phyloP scores from a whole-genome alignment of 1,140 invertebrate genomes.

The Dinothrombium tinctorium region DNA sequence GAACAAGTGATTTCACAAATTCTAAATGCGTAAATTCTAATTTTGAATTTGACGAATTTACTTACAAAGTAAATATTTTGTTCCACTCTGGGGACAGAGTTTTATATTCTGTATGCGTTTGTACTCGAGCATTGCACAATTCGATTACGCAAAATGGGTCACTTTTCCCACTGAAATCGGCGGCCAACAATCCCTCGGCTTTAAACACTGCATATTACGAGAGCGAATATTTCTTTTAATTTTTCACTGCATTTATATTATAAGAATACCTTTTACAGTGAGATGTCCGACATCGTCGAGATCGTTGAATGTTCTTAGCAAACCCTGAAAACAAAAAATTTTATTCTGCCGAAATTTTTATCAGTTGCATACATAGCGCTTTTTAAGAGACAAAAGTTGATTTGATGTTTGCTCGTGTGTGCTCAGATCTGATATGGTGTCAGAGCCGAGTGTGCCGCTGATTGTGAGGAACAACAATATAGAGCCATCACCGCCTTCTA shows the following conservation, averaged over 20 bases:
- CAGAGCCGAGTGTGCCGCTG: conserved; percentile 56
- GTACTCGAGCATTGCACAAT: conserved; percentile 71
- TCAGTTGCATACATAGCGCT: conserved; percentile 42
- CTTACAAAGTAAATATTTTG: conserved; percentile 94
- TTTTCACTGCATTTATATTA: neutral
- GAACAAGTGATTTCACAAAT: too few species aligned
- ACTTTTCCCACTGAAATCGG: conserved; percentile 58
- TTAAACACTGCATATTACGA: conserved; percentile 47
- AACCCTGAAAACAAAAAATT: too few species aligned
- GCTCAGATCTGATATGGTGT: conserved; percentile 35
- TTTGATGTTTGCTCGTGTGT: conserved; percentile 51
- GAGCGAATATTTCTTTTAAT: conserved; percentile 2
- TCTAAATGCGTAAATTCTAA: too few species aligned
- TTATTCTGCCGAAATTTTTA: too few species aligned
- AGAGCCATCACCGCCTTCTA: conserved; percentile 68
- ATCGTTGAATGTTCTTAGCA: conserved; percentile 20
- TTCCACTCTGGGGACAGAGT: conserved; percentile 89
- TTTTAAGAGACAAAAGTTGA: conserved; percentile 35
- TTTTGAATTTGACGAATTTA: conserved; percentile 17
- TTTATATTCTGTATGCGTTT: conserved; percentile 97
- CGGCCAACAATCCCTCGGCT: conserved; percentile 63
- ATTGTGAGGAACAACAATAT: conserved; percentile 76
- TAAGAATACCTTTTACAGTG: conserved; percentile 22
- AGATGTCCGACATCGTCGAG: conserved; percentile 23
- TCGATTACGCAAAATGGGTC: conserved; percentile 96